Evolutionary conservation across 2,797 vertebrate species (phyloP).

Genomic region (Falco naumanni): DNA sequence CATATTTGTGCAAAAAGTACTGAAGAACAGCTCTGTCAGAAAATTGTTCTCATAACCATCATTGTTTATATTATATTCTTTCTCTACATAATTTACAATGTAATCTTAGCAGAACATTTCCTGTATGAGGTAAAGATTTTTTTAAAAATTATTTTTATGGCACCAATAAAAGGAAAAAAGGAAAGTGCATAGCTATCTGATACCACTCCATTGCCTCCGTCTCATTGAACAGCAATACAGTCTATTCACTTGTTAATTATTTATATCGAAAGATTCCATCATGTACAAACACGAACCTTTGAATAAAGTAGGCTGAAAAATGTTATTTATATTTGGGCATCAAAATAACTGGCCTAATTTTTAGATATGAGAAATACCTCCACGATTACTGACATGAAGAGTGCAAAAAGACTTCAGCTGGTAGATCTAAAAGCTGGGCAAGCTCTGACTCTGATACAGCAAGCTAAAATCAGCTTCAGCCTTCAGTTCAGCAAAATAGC

Average conservation of each 20-base stretch:
- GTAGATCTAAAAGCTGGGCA: neutral
- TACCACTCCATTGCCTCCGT: neutral
- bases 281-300: neutral
- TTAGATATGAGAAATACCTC: neutral
- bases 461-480: neutral
- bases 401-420: neutral
- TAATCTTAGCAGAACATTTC: neutral
- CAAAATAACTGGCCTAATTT: neutral
- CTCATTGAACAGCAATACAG: neutral
- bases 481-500: neutral
- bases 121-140: neutral
- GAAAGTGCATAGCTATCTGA: neutral
- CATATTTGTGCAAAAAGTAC: neutral
- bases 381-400: neutral
- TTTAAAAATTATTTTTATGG: neutral
- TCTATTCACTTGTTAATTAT: slow-evolving; percentile 12
- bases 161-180: neutral
- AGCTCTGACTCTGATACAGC: neutral
- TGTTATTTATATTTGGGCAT: neutral
- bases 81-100: neutral
- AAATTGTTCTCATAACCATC: neutral
- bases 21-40: neutral
- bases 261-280: neutral
- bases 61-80: neutral
- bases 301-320: neutral